phyloP scores from a whole-genome alignment of 2,113 vertebrate species.

The Empidonax alnorum region DNA sequence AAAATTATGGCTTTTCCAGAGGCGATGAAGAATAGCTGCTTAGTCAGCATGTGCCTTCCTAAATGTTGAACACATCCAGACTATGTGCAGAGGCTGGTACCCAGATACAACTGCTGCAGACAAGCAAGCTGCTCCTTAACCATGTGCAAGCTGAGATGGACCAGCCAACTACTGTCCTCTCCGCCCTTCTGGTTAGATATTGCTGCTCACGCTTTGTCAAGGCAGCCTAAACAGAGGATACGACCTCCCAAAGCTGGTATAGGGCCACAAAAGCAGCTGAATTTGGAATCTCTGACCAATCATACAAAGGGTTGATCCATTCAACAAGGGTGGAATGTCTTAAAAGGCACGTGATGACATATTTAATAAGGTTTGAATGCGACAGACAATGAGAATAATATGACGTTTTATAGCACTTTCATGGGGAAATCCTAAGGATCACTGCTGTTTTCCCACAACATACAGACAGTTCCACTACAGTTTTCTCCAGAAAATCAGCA shows the following conservation, averaged over 20 bases:
- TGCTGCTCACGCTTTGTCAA: neutral
- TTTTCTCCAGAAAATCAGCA: neutral
- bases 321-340: neutral
- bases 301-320: neutral
- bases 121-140: neutral
- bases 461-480: neutral
- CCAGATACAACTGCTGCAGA: neutral
- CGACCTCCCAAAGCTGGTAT: neutral
- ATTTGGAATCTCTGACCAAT: neutral
- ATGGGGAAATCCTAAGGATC: neutral
- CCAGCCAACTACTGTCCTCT: neutral
- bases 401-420: neutral
- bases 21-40: neutral
- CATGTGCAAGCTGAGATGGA: neutral
- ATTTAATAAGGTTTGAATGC: neutral
- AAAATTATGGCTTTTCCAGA: neutral
- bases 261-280: neutral
- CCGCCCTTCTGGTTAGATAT: neutral
- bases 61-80: neutral
- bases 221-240: neutral
- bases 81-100: neutral
- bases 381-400: neutral
- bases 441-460: neutral
- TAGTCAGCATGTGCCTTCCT: neutral
- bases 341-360: neutral